Conservation (phyloP, 2,888 invertebrate genomes). For the Platypus cylindrus region DNA sequence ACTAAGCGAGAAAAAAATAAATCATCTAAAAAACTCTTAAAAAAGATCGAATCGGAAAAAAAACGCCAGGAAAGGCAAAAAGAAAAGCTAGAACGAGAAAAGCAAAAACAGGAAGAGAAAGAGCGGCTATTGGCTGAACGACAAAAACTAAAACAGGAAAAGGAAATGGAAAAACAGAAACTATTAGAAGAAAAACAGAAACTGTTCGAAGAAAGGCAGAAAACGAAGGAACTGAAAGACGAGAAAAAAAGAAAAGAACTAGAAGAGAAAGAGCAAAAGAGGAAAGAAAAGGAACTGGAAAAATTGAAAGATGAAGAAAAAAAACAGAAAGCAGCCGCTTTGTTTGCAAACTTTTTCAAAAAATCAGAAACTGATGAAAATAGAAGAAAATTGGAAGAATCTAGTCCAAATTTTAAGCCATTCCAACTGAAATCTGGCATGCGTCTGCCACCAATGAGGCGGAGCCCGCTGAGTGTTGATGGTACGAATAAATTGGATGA, state of each 20-base stretch:
- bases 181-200: conserved; percentile 27
- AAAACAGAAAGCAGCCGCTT: conserved; percentile 65
- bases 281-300: conserved; percentile 43
- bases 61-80: conserved; percentile 30
- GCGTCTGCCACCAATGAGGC: conserved; percentile 64
- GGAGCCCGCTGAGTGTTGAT: conserved; percentile 43
- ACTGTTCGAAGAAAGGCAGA: conserved; percentile 42
- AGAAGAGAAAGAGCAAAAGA: conserved; percentile 47
- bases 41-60: conserved; percentile 32
- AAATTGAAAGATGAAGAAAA: conserved; percentile 59
- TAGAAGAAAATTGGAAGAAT: conserved; percentile 18
- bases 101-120: conserved; percentile 35
- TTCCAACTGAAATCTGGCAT: conserved; percentile 75
- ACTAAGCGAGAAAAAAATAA: conserved; percentile 22
- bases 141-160: conserved; percentile 27
- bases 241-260: conserved; percentile 37
- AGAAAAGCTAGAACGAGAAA: conserved; percentile 35
- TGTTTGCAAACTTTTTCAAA: conserved; percentile 73
- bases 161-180: conserved; percentile 26
- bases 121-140: conserved; percentile 41
- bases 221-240: conserved; percentile 30
- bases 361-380: conserved; percentile 28
- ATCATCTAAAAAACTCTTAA: conserved; percentile 37
- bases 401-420: conserved; percentile 45
- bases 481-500: conserved; percentile 44